A percentile compares a stretch with the other conserved stretches of the same genome.
Evolutionary conservation across 2,113 vertebrate genomes (phyloP).

Genomic region (Centropus bengalensis): DNA sequence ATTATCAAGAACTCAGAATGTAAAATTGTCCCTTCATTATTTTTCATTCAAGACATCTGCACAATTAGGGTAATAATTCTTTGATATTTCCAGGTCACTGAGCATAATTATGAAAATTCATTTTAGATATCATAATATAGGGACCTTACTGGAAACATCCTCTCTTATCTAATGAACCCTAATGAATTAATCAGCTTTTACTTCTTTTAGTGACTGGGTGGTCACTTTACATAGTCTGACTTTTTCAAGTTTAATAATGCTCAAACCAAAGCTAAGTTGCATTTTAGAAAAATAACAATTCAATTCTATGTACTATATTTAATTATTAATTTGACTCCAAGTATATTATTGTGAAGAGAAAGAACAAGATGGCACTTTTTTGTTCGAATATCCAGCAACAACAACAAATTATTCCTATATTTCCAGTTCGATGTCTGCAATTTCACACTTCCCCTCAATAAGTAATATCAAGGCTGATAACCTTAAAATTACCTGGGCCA

Average conservation of each 20-base stretch:
- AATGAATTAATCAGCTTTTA: slow-evolving; percentile 8
- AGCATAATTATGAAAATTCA: neutral
- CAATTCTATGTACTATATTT: neutral
- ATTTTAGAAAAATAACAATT: neutral
- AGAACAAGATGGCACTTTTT: neutral
- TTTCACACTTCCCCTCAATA: neutral
- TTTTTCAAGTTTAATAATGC: neutral
- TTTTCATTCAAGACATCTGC: neutral
- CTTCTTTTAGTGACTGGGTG: neutral
- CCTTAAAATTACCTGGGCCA: neutral
- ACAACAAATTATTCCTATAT: neutral
- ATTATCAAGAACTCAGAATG: neutral
- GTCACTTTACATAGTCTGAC: slow-evolving; percentile 14
- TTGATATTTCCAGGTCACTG: slow-evolving; percentile 8
- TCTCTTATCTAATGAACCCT: neutral
- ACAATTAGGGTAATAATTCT: neutral
- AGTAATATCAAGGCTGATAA: neutral
- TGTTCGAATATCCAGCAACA: neutral
- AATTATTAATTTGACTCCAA: neutral
- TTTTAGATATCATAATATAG: slow-evolving; percentile 7
- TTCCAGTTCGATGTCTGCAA: neutral
- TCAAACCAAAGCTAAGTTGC: neutral
- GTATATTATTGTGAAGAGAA: neutral
- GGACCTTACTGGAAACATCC: neutral
- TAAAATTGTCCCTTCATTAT: neutral